Base-by-base conservation (phyloP, 2,888 invertebrate genomes). In the Yponomeuta malinellus region DNA sequence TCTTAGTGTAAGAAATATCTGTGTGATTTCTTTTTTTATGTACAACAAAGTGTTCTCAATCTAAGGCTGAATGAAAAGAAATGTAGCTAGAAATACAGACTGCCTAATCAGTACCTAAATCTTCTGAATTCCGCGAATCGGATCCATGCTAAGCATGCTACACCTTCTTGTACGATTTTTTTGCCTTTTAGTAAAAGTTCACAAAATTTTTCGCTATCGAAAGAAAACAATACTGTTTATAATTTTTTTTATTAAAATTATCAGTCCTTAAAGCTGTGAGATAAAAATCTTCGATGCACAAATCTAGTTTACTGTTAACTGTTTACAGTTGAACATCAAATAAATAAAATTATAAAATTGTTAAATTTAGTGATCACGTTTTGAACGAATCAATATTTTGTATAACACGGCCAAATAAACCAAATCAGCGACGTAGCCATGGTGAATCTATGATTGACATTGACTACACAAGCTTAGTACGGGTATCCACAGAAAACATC, bases 201-300 rank as follows among this genome's bases (percentile, higher is more conserved):
- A 43, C 43, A 43, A 43, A 43, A 43, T 43, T 43, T 43, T 43
- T 43, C 9, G 9, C 6, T 1, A 43, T 8, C 43, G 65, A 31
- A 65, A 64, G 64, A 29, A 65, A 65, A 12, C 1, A 65, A 12
- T 2, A 65, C 23, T 33, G 33, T 31, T 65, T 4, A 31, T 31
- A 65, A 65, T 33, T 6, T 31, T 65, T 68, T 68, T 68, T 23
- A 68, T 68, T 43, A 15, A 68, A n/a, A 68, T 23, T 48, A 68
- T 48, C 43, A 43, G 48, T 68, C 43, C n/a, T 48, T 65, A 29
- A 8, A 65, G 15, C 52, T 59, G 12, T 15, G 15, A 59, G 15
- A 59, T 59, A 59, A 59, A 43, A 59, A 59, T 59, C 52, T 59
- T 59, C 12, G 52, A 59, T 3, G 15, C 1, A 59, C 15, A 59